phyloP scores from a whole-genome alignment of 1,140 invertebrate species.

The Rhyzopertha dominica region DNA sequence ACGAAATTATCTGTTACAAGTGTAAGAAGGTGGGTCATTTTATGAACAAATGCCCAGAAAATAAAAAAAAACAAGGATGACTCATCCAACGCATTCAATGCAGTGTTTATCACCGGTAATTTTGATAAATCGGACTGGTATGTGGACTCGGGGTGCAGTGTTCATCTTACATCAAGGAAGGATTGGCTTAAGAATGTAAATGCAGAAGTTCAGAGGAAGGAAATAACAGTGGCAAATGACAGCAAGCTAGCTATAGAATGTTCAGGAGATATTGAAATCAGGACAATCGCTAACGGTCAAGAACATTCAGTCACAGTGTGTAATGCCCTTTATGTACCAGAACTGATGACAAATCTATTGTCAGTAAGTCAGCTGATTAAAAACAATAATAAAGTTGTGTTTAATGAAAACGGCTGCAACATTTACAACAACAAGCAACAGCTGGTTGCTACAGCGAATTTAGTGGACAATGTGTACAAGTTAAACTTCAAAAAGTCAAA shows the following conservation, averaged over 20 bases:
- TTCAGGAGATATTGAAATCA: conserved; percentile 25
- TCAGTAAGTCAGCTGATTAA: conserved; percentile 32
- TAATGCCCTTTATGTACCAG: conserved; percentile 13
- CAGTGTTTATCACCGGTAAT: conserved; percentile 24
- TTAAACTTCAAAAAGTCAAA: conserved; percentile 24
- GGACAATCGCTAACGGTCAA: conserved; percentile 1
- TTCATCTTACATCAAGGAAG: conserved; percentile 30
- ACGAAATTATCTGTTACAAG: conserved; percentile 25
- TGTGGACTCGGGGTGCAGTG: conserved; percentile 35
- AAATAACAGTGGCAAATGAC: conserved; percentile 37
- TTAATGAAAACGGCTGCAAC: conserved; percentile 27
- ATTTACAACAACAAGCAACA: conserved; percentile 25
- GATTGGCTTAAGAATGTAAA: conserved; percentile 29
- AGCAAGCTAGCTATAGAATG: conserved; percentile 28
- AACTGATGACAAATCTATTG: conserved; percentile 31
- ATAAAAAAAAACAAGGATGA: not conserved
- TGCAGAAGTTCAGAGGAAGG: conserved; percentile 20
- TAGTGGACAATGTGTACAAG: conserved; percentile 29
- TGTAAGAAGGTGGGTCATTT: conserved; percentile 31
- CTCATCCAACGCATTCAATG: conserved; percentile 31
- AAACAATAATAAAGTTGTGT: conserved; percentile 28
- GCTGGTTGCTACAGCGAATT: conserved; percentile 26
- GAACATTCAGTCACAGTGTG: not conserved
- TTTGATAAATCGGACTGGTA: conserved; percentile 34
- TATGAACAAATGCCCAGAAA: conserved; percentile 21